phyloP scores from a whole-genome alignment of 2,888 invertebrate species.

The Andrena dorsata region DNA sequence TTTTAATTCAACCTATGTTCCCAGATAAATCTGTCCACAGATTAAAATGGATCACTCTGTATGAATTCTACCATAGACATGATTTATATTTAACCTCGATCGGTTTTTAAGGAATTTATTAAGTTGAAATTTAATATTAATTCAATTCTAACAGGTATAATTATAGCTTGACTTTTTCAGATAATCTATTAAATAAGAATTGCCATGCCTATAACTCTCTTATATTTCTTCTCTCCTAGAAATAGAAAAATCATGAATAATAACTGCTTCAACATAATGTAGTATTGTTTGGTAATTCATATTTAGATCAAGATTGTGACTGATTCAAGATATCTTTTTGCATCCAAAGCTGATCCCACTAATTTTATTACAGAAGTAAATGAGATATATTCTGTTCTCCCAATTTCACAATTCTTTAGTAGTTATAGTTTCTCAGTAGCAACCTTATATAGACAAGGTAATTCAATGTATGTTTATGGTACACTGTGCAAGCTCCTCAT shows the following conservation, averaged over 20 bases:
- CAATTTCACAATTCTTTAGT: neutral
- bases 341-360: constrained; percentile 31
- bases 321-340: constrained; percentile 64
- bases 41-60: constrained; percentile 20
- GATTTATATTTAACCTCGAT: neutral
- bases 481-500: neutral
- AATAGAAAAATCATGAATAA: constrained; percentile 27
- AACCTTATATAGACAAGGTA: neutral
- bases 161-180: constrained; percentile 76
- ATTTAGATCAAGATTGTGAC: constrained; percentile 72
- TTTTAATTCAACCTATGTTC: neutral
- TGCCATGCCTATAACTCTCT: constrained; percentile 63
- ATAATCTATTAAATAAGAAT: constrained; percentile 79
- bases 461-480: neutral
- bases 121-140: constrained; percentile 25
- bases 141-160: constrained; percentile 59
- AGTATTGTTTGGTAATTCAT: constrained; percentile 80
- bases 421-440: neutral
- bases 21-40: constrained; percentile 10
- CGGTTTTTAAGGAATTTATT: neutral
- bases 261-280: constrained; percentile 66
- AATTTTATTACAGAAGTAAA: constrained; percentile 13
- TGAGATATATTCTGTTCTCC: neutral
- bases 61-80: neutral
- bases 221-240: constrained; percentile 29